These are phyloP conservation scores for Cyanoliseus patagonus DNA, from an alignment of 2,113 vertebrate genomes.

Conservation along the genomic window DNA sequence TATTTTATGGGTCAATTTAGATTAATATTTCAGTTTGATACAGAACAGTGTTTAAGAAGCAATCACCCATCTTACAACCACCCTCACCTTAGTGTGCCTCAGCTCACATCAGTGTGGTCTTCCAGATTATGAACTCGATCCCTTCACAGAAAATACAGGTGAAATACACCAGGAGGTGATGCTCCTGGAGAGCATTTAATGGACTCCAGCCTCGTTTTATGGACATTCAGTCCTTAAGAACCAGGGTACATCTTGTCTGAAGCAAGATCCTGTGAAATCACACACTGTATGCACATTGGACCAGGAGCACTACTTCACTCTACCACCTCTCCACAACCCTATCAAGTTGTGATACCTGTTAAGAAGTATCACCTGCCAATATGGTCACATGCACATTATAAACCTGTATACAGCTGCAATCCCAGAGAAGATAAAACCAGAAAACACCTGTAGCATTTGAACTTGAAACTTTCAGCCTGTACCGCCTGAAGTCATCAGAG, in stretches of 20 bases:
- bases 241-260: neutral
- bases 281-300: fast-evolving
- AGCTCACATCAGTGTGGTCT: neutral
- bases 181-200: neutral
- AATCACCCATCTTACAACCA: neutral
- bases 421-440: neutral
- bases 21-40: neutral
- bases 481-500: neutral
- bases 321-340: no score
- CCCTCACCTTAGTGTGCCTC: fast-evolving
- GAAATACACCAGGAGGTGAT: neutral
- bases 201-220: fast-evolving
- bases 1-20: neutral
- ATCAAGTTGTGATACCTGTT: fast-evolving
- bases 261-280: neutral
- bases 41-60: neutral
- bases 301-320: neutral
- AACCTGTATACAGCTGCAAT: neutral
- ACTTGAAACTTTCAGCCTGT: neutral
- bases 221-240: neutral
- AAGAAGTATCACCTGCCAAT: neutral
- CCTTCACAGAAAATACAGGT: neutral
- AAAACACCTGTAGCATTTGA: neutral
- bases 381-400: fast-evolving
- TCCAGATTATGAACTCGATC: fast-evolving